Percentiles rank a stretch among this genome's conserved stretches.
These are phyloP conservation scores for Drosophila yooni DNA, from an alignment of 2,888 invertebrate species.

Conservation along the genomic window DNA sequence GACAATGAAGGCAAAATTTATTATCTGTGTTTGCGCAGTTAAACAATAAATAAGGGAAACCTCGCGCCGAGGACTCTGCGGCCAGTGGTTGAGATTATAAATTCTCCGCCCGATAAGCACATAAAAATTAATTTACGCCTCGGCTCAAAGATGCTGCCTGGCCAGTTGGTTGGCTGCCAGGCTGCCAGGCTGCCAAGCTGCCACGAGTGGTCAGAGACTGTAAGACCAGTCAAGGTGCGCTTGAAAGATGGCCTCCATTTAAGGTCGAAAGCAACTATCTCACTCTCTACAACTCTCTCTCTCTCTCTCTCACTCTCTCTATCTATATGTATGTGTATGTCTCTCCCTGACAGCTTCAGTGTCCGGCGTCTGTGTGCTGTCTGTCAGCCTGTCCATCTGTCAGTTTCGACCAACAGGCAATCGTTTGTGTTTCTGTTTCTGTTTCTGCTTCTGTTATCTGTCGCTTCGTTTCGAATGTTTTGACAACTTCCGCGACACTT, in stretches of 20 bases:
- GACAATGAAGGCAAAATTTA: constrained; percentile 55
- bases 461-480: constrained; percentile 66
- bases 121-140: constrained; percentile 63
- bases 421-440: constrained; percentile 18
- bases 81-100: constrained; percentile 52
- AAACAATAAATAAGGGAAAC: constrained; percentile 58
- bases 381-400: constrained; percentile 20
- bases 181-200: background rate
- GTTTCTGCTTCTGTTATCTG: constrained; percentile 39
- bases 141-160: constrained; percentile 23
- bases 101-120: constrained; percentile 48
- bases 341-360: background rate
- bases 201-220: constrained; percentile 7
- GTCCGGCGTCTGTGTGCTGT: constrained; percentile 9
- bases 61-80: constrained; percentile 15
- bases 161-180: constrained; percentile 25
- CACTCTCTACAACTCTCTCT: background rate
- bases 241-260: constrained; percentile 35
- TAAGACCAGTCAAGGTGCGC: constrained; percentile 48
- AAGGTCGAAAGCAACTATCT: constrained; percentile 29
- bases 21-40: constrained; percentile 67
- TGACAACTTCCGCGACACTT: constrained; percentile 79
- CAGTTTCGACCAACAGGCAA: constrained; percentile 35
- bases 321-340: too few relatives aligned
- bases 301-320: background rate